phyloP scores from a whole-genome alignment of 2,113 vertebrate genomes.

The Apistogramma diplotaenia region DNA sequence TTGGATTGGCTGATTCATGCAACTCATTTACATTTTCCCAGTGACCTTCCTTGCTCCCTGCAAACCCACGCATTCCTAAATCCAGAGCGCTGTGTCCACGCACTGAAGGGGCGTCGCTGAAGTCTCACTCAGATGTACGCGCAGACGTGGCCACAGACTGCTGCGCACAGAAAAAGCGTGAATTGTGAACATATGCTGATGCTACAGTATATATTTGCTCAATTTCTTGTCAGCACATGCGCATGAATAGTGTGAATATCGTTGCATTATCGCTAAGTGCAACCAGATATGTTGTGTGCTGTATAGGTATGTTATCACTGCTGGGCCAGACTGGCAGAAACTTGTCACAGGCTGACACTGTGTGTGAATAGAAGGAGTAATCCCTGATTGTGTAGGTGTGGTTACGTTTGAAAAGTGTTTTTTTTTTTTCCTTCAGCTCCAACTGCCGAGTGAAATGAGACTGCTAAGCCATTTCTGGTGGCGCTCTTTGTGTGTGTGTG shows the following conservation, averaged over 20 bases:
- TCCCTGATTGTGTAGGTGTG: conserved; percentile 60
- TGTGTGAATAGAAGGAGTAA: conserved; percentile 44
- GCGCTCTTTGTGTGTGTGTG: not conserved
- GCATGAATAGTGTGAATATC: not conserved
- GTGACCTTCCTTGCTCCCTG: conserved; percentile 61
- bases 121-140: conserved; percentile 9
- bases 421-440: conserved; percentile 27
- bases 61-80: conserved; percentile 66
- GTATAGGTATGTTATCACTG: conserved; percentile 29
- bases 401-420: conserved; percentile 50
- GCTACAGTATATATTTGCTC: not conserved
- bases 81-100: conserved; percentile 56
- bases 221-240: not conserved
- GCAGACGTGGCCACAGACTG: not conserved
- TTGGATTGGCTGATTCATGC: conserved; percentile 66
- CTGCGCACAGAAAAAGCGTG: not conserved
- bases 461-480: conserved; percentile 52
- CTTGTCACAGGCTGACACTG: conserved; percentile 34
- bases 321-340: conserved; percentile 29
- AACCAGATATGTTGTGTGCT: conserved; percentile 7
- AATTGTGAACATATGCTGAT: not conserved
- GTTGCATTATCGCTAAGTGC: not conserved
- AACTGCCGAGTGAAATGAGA: conserved; percentile 35
- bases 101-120: conserved; percentile 24
- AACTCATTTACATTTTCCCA: conserved; percentile 66